Conservation (phyloP, 1,140 invertebrate species). For the Procambarus clarkii region DNA sequence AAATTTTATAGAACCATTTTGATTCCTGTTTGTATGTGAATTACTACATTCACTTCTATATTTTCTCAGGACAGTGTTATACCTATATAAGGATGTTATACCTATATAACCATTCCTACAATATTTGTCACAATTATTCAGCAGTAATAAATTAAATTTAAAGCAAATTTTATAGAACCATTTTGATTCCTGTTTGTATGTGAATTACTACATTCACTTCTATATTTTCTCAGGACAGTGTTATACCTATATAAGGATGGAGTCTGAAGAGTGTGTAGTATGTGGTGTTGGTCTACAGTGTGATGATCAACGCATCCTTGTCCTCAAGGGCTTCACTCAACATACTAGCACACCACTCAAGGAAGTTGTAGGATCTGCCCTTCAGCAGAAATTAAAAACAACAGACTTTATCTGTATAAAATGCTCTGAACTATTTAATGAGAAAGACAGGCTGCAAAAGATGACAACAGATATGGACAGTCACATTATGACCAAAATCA, state of each 20-base stretch:
- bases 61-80: not conserved
- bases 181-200: not conserved
- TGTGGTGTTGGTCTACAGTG: not conserved
- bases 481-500: slow-evolving; percentile 47
- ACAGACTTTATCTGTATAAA: slow-evolving; percentile 47
- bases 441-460: slow-evolving; percentile 56
- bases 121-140: too few relatives aligned
- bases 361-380: slow-evolving; percentile 33
- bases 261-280: slow-evolving; percentile 1
- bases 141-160: too few relatives aligned
- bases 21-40: not conserved
- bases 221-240: not conserved
- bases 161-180: too few relatives aligned
- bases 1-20: too few relatives aligned
- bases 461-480: slow-evolving; percentile 55
- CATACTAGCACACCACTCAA: slow-evolving; percentile 39
- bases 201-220: not conserved
- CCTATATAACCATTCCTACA: too few relatives aligned
- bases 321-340: slow-evolving; percentile 25
- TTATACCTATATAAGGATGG: not conserved
- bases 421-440: slow-evolving; percentile 45
- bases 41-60: not conserved
- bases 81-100: not conserved
- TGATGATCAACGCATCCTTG: not conserved
- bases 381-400: slow-evolving; percentile 20